Evolutionary conservation across 1,140 invertebrate species (phyloP).

Genomic region (Drosophila virilis): DNA sequence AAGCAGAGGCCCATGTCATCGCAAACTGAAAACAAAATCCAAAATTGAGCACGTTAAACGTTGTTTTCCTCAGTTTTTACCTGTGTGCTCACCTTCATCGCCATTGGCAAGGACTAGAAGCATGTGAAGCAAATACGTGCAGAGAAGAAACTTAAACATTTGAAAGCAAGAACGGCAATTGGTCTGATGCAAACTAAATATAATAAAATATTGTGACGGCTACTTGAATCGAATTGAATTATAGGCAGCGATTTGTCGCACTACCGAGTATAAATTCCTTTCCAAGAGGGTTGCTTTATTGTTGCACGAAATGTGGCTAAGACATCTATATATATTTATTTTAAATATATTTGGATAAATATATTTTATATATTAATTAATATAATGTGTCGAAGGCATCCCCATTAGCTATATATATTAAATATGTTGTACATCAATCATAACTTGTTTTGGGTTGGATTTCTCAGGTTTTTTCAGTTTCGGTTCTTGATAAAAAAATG

Average conservation of each 20-base stretch:
- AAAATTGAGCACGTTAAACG: neutral
- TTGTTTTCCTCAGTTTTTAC: neutral
- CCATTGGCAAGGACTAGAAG: neutral
- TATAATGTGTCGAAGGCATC: no score
- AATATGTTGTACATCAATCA: no score
- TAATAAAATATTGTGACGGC: neutral
- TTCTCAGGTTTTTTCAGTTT: no score
- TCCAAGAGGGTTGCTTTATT: neutral
- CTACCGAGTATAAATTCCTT: neutral
- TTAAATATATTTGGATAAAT: no score
- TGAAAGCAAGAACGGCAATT: neutral
- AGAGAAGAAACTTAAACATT: neutral
- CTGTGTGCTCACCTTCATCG: neutral
- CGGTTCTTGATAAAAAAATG: no score
- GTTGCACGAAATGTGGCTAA: neutral
- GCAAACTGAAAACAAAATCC: neutral
- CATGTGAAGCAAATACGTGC: neutral
- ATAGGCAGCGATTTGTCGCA: neutral
- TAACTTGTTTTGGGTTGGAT: no score
- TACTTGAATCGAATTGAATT: neutral
- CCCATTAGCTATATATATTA: no score
- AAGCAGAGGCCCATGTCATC: constrained; percentile 17
- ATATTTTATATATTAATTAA: no score
- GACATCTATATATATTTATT: no score
- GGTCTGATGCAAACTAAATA: no score